Conservation (phyloP, 1,140 invertebrate genomes). For the Drosophila novamexicana region DNA sequence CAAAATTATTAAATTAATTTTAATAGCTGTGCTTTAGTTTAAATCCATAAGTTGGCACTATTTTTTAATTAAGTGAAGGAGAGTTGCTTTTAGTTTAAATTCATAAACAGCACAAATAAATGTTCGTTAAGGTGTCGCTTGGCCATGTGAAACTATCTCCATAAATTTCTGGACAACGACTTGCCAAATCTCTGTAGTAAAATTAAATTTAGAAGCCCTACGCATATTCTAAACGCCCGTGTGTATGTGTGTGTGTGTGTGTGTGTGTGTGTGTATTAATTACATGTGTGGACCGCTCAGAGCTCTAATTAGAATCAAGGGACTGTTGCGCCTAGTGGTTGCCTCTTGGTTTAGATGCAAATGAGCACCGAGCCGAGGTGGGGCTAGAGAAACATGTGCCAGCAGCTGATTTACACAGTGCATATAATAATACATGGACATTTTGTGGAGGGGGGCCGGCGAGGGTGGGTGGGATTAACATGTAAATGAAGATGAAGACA, state of each 20-base stretch:
- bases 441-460: constrained; percentile 11
- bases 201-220: constrained; percentile 35
- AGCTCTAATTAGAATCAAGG: constrained; percentile 41
- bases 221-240: not conserved
- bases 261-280: constrained; percentile 20
- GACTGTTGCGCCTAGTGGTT: constrained; percentile 59
- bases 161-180: constrained; percentile 20
- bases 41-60: too few relatives aligned
- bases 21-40: not conserved
- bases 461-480: constrained; percentile 56
- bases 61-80: not conserved
- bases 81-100: not conserved
- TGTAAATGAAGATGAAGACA: constrained; percentile 76
- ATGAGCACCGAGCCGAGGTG: constrained; percentile 45
- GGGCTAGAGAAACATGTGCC: constrained; percentile 60
- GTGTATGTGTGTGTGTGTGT: constrained; percentile 13
- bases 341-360: constrained; percentile 38
- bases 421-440: constrained; percentile 20
- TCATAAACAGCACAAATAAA: constrained; percentile 7
- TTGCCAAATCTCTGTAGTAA: constrained; percentile 34
- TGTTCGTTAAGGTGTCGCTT: constrained; percentile 27
- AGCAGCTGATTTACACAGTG: constrained; percentile 64
- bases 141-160: constrained; percentile 26
- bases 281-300: constrained; percentile 19
- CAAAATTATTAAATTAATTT: not conserved